Evolutionary conservation across 1,140 invertebrate genomes (phyloP), one percentile per base, ranked within the genome.

Genomic region (Zelostemma sp.): DNA sequence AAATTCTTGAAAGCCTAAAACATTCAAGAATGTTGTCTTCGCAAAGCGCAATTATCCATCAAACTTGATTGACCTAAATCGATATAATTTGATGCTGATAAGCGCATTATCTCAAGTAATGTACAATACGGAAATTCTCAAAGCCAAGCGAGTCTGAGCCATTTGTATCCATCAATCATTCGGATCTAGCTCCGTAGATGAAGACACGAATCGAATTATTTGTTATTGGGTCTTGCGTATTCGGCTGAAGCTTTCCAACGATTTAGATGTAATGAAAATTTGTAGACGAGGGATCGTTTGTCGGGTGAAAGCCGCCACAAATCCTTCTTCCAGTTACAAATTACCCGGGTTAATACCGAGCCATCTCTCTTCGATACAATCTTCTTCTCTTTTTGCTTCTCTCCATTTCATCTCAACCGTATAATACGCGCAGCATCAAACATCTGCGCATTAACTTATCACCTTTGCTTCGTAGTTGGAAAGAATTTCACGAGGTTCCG

Each of bases 181-280:
- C 25, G 25, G 25, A 3, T 28, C 25, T 28, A 4, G 25, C 8
- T 28, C 8, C 17, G 48, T 31, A 35, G 33, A 63, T 28, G 43
- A 55, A 63, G 53, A 43, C 47, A 63, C 61, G 21, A 64, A 50
- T 64, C 60, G 46, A 55, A 57, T 38, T 38, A 38, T 51, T 64
- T 57, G 35, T 21, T 38, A 40, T 46, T 21, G 18, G 41, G 58
- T 41, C 53, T 41, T 0, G 38, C 51, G 43, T 54, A 43, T 49
- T 33, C 41, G 38, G 51, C 59, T 67, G 56, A 56, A 55, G 41
- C 58, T 48, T 41, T 41, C 38, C 53, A 62, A 58, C 58, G 49
- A 58, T 68, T 62, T 55, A 59, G 49, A 58, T 62, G 54, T 48
- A 58, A 62, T 57, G 66, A 62, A 62, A 62, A 68, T 68, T 68